Evolutionary conservation across 2,888 invertebrate species (phyloP).

Genomic region (Drosophila percnosoma): DNA sequence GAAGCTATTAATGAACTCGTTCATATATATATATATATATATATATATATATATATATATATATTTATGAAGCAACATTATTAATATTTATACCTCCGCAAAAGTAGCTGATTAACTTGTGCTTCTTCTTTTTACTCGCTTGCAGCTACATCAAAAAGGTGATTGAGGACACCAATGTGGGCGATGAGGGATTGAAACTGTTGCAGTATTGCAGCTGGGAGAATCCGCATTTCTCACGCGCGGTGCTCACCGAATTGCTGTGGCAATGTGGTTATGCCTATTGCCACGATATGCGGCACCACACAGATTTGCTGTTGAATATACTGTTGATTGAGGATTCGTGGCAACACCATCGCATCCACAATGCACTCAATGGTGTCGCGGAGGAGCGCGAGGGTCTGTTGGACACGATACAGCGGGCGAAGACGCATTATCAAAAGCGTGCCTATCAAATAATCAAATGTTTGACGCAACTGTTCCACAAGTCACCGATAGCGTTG

Average conservation of each 20-base stretch:
- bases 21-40: neutral
- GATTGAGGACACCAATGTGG: slow-evolving; percentile 96
- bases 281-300: slow-evolving; percentile 96
- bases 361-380: slow-evolving; percentile 95
- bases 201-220: slow-evolving; percentile 98
- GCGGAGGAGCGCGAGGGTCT: slow-evolving; percentile 95
- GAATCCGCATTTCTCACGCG: slow-evolving; percentile 96
- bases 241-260: slow-evolving; percentile 94
- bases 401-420: slow-evolving; percentile 95
- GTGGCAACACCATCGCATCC: slow-evolving; percentile 97
- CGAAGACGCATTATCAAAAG: slow-evolving; percentile 98
- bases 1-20: neutral
- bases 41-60: too few species aligned
- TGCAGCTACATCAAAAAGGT: slow-evolving; percentile 95
- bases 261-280: slow-evolving; percentile 96
- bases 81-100: neutral
- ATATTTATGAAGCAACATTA: neutral
- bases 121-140: neutral
- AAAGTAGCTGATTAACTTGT: neutral
- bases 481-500: slow-evolving; percentile 92
- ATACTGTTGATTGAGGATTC: slow-evolving; percentile 96
- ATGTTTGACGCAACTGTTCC: slow-evolving; percentile 95
- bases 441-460: slow-evolving; percentile 98
- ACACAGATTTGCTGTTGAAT: slow-evolving; percentile 94
- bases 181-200: slow-evolving; percentile 95